A percentile compares a stretch with the other conserved stretches of the same genome.
phyloP scores from a whole-genome alignment of 2,888 invertebrate species.

The Latrodectus hesperus region DNA sequence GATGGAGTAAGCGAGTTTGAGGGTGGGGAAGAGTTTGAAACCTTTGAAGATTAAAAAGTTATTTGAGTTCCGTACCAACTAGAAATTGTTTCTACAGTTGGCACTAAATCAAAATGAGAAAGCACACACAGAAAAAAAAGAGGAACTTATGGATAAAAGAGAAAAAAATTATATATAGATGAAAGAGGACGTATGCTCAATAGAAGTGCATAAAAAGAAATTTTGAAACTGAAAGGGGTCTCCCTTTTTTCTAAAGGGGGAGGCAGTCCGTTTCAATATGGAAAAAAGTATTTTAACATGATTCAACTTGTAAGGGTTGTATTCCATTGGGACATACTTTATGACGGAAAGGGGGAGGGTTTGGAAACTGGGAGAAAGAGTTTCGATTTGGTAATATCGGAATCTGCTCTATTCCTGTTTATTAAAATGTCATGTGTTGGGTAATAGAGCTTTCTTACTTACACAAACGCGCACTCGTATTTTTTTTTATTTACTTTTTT shows the following conservation, averaged over 20 bases:
- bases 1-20: constrained; percentile 37
- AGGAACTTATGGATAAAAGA: neutral
- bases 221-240: neutral
- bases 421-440: neutral
- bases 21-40: neutral
- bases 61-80: constrained; percentile 57
- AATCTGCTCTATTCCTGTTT: neutral
- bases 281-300: constrained; percentile 2
- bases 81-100: constrained; percentile 52
- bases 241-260: neutral
- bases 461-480: neutral
- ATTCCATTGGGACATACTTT: constrained; percentile 1
- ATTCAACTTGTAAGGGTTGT: neutral
- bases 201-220: neutral
- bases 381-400: neutral
- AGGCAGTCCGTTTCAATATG: neutral
- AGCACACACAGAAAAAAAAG: neutral
- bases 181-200: neutral
- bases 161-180: neutral
- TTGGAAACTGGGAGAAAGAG: neutral
- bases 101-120: constrained; percentile 50
- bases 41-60: constrained; percentile 65
- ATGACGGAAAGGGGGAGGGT: neutral
- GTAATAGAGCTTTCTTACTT: neutral
- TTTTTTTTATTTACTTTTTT: too few relatives aligned